Evolutionary conservation across 2,888 invertebrate genomes (phyloP).

Genomic region (Ormia ochracea): DNA sequence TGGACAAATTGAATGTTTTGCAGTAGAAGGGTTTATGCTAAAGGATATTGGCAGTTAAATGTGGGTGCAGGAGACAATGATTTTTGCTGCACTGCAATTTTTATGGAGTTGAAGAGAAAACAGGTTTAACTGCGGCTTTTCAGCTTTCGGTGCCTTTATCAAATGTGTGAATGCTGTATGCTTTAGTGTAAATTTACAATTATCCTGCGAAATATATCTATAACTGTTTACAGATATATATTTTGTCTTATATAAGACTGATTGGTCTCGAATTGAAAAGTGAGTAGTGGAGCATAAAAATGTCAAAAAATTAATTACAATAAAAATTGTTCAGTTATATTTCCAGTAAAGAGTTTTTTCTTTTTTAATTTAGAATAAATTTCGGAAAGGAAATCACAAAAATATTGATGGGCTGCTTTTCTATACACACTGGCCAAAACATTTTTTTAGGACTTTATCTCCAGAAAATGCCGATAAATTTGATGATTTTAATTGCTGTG

Average conservation of each 20-base stretch:
- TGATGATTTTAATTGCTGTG: no score
- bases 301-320: no score
- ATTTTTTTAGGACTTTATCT: no score
- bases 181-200: not conserved
- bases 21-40: constrained; percentile 31
- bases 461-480: no score
- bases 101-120: not conserved
- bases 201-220: constrained; percentile 14
- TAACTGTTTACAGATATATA: not conserved
- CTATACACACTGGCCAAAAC: no score
- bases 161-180: not conserved
- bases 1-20: constrained; percentile 61
- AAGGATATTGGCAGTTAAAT: constrained; percentile 51
- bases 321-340: no score
- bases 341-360: no score
- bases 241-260: not conserved
- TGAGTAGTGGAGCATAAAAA: no score
- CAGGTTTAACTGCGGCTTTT: not conserved
- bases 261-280: not conserved
- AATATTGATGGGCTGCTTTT: no score
- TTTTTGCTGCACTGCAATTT: not conserved
- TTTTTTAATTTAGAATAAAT: no score
- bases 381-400: no score
- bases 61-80: constrained; percentile 15
- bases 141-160: not conserved